Conservation (phyloP, 2,888 invertebrate species). For the Diadegma fenestrale region DNA sequence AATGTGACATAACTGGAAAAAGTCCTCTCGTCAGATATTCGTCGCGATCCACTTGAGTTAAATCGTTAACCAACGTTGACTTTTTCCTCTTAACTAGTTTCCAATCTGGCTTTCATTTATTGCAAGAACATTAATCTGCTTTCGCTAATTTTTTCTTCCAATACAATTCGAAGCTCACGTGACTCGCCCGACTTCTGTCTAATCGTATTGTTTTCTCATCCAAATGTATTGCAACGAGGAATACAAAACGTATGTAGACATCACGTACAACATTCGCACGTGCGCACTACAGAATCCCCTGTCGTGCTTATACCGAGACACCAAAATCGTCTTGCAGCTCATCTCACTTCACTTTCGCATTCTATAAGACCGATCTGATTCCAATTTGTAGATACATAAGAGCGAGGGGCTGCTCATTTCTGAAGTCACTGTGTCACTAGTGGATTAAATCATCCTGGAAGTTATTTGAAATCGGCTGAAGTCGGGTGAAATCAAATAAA, state of each 20-base stretch:
- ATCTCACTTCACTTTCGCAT: constrained; percentile 46
- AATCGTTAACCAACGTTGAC: background rate
- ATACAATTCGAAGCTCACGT: constrained; percentile 56
- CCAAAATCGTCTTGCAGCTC: constrained; percentile 49
- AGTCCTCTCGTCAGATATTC: background rate
- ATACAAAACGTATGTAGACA: constrained; percentile 26
- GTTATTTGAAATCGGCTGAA: too few species aligned
- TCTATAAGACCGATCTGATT: constrained; percentile 42
- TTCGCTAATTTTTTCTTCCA: constrained; percentile 50
- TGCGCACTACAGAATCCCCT: constrained; percentile 24
- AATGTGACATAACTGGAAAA: constrained; percentile 6
- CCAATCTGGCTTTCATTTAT: constrained; percentile 45
- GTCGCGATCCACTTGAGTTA: background rate
- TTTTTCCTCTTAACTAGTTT: background rate
- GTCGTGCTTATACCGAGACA: constrained; percentile 18
- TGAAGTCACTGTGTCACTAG: too few species aligned
- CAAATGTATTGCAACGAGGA: constrained; percentile 30
- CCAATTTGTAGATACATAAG: constrained; percentile 25
- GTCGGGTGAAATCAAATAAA: too few species aligned
- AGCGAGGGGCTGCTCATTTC: too few species aligned
- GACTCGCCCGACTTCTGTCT: constrained; percentile 21
- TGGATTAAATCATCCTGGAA: too few species aligned
- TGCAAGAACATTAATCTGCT: constrained; percentile 44
- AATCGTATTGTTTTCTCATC: constrained; percentile 39
- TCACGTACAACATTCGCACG: constrained; percentile 38